A percentile compares a stretch with the other conserved stretches of the same genome.
phyloP scores from a whole-genome alignment of 2,113 vertebrate genomes.

The Petroica traversi region DNA sequence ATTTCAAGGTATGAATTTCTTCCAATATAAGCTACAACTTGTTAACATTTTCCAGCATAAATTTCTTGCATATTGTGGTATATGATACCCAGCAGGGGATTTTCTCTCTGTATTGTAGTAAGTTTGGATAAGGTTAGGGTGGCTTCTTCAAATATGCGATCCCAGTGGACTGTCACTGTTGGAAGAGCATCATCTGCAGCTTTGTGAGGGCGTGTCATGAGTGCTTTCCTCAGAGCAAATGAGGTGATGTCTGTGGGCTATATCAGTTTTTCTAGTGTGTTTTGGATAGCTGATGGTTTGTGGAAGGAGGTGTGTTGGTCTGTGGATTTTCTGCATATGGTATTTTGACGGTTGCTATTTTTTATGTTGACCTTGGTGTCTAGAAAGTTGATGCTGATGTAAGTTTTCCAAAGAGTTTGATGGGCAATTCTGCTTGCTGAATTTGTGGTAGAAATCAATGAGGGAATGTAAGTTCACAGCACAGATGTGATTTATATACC shows the following conservation, averaged over 20 bases:
- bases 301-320: slow-evolving; percentile 67
- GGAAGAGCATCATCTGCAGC: not conserved
- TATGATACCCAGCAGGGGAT: not conserved
- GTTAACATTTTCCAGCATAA: not conserved
- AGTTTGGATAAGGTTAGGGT: not conserved
- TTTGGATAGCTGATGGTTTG: slow-evolving; percentile 56
- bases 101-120: not conserved
- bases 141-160: not conserved
- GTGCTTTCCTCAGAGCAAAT: slow-evolving; percentile 42
- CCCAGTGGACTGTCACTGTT: not conserved
- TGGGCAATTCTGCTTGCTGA: not conserved
- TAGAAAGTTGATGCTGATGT: slow-evolving; percentile 55
- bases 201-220: not conserved
- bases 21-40: not conserved
- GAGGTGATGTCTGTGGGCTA: slow-evolving; percentile 59
- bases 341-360: slow-evolving; percentile 65
- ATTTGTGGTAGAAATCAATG: slow-evolving; percentile 20
- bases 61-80: not conserved
- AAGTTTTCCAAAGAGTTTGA: slow-evolving; percentile 54
- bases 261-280: slow-evolving; percentile 50
- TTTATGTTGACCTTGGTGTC: slow-evolving; percentile 55
- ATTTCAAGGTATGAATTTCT: not conserved
- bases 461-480: not conserved
- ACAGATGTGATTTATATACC: not conserved
- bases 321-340: slow-evolving; percentile 69